Percentiles rank a stretch among this genome's conserved stretches.
phyloP scores from a whole-genome alignment of 2,797 vertebrate genomes.

The Oreochromis mossambicus region DNA sequence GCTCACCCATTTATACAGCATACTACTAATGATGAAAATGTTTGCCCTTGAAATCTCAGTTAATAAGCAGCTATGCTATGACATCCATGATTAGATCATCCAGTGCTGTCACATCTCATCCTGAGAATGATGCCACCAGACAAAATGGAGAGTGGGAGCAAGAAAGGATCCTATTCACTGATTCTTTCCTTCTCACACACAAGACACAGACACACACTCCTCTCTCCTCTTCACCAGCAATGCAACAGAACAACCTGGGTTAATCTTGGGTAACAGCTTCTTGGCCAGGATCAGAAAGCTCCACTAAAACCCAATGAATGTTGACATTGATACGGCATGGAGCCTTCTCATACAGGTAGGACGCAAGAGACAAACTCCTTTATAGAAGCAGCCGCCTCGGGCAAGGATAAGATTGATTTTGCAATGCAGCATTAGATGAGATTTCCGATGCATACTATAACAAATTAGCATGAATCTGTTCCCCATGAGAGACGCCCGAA shows the following conservation, averaged over 20 bases:
- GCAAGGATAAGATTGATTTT: slow-evolving; percentile 66
- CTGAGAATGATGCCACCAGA: slow-evolving; percentile 62
- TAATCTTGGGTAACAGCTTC: slow-evolving; percentile 61
- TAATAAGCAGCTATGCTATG: slow-evolving; percentile 71
- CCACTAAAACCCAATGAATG: slow-evolving; percentile 50
- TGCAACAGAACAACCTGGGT: slow-evolving; percentile 48
- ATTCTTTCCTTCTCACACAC: slow-evolving; percentile 15
- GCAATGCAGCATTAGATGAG: slow-evolving; percentile 59
- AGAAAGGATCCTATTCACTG: slow-evolving; percentile 23
- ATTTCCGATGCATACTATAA: slow-evolving; percentile 63
- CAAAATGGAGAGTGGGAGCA: slow-evolving; percentile 50
- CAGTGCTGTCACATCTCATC: slow-evolving; percentile 66
- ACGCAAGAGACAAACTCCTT: slow-evolving; percentile 53
- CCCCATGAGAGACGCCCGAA: slow-evolving; percentile 47
- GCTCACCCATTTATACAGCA: slow-evolving; percentile 28
- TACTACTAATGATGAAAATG: slow-evolving; percentile 56
- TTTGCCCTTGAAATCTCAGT: slow-evolving; percentile 72
- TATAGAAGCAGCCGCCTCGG: slow-evolving; percentile 47
- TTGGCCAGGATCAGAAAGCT: slow-evolving; percentile 60
- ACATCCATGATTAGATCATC: slow-evolving; percentile 71
- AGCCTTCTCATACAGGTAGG: slow-evolving; percentile 56
- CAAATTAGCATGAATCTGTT: slow-evolving; percentile 67
- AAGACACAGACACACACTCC: background rate
- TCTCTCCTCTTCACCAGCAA: slow-evolving; percentile 20
- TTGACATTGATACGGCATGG: slow-evolving; percentile 52